Base-by-base conservation (phyloP, 2,888 invertebrate species). In the Napeogenes sylphis region DNA sequence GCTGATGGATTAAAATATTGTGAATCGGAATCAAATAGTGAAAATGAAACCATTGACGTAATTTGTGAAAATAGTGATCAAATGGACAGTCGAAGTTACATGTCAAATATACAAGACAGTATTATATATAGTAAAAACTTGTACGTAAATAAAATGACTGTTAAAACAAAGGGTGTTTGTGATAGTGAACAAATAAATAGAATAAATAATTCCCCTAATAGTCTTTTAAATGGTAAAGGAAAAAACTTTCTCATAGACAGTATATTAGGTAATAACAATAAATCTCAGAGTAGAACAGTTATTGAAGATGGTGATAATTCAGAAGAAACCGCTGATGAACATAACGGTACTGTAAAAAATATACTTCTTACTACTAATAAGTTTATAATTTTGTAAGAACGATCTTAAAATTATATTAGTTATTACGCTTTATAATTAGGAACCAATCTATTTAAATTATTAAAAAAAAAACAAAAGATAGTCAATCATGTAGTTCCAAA, bases 221-320 rank as follows among this genome's bases (percentile, higher is more conserved):
- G 71, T 72, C 67, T 69, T 14, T 73, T 79, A 46, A 81, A 79
- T 64, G 76, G 79, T 55, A 88, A 81, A 77, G 87, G 89, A 71
- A 91, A 90, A 80, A 92, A 91, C 38, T 92, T 92, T 79, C 83
- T 92, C 10, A 92, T 92, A 68, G 92, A 92, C 74, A 91, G 84
- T 77, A 92, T 92, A 71, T 80, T 92, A 77, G 91, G 91, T 13
- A 90, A 85, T 68, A 80, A 83, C 71, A 78, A 67, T 66, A 78
- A 71, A 66, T 65, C 74, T n/a, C 71, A 73, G 64, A 70, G 70
- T 59, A 71, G 72, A 59, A 64, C 71, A 35, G 59, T 69, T 38
- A 62, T 59, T 47, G 74, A 73, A 63, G 80, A 83, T 51, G 68
- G 64, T 56, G 81, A 82, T 55, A 74, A 70, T 59, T 73, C 76